Evolutionary conservation across 1,140 invertebrate genomes (phyloP).

Genomic region (Solenopsis fugax): DNA sequence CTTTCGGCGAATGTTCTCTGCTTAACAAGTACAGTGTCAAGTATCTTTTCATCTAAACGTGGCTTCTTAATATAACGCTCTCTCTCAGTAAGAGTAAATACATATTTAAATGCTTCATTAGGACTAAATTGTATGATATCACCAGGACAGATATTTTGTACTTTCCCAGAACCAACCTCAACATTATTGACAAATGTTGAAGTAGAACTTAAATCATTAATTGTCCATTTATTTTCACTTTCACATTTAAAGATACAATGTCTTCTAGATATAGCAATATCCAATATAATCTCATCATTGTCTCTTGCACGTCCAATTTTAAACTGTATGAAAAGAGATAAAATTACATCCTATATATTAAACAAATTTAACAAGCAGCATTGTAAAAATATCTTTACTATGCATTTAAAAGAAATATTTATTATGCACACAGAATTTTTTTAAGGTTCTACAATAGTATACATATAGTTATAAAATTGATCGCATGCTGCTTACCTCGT

Average conservation of each 20-base stretch:
- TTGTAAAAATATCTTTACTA: conserved; percentile 5
- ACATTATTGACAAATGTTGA: conserved; percentile 86
- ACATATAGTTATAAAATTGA: background rate
- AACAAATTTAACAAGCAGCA: background rate
- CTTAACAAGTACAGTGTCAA: conserved; percentile 83
- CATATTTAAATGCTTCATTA: conserved; percentile 84
- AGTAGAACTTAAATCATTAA: conserved; percentile 86
- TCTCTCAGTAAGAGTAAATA: conserved; percentile 79
- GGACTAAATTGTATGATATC: conserved; percentile 86
- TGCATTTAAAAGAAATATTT: background rate
- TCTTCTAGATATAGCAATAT: conserved; percentile 86
- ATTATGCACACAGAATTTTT: background rate
- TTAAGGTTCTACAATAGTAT: background rate
- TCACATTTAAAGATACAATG: conserved; percentile 86
- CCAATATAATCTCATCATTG: conserved; percentile 85
- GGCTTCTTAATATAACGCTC: conserved; percentile 81
- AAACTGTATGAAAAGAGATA: conserved; percentile 82
- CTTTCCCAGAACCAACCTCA: conserved; percentile 80
- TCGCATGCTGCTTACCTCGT: conserved; percentile 69
- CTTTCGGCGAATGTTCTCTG: conserved; percentile 86
- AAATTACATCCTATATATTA: background rate
- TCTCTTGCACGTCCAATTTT: conserved; percentile 85
- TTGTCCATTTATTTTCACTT: conserved; percentile 79
- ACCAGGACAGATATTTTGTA: conserved; percentile 80
- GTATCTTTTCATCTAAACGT: conserved; percentile 80